A percentile compares a stretch with the other conserved stretches of the same genome.
Evolutionary conservation across 1,140 invertebrate species (phyloP).

Genomic region (Caligus rogercresseyi): DNA sequence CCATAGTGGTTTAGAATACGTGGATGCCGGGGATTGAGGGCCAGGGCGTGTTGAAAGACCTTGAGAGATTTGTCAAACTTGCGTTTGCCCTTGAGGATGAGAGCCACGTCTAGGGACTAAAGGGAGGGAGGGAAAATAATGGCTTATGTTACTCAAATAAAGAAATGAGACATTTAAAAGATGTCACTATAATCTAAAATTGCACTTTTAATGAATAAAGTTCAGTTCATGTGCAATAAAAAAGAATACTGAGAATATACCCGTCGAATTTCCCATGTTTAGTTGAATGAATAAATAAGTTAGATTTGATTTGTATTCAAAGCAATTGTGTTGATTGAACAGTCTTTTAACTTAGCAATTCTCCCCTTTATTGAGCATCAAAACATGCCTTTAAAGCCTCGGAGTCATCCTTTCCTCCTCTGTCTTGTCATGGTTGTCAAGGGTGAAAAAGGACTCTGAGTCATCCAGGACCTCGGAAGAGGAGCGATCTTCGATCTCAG

Average conservation of each 20-base stretch:
- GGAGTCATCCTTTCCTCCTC: background rate
- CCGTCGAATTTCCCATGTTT: too few relatives aligned
- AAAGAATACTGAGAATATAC: too few relatives aligned
- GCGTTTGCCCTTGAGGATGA: slow-evolving; percentile 58
- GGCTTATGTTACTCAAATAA: too few relatives aligned
- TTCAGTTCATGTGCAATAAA: too few relatives aligned
- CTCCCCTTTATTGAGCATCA: too few relatives aligned
- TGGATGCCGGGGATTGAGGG: slow-evolving; percentile 71
- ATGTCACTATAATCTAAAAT: too few relatives aligned
- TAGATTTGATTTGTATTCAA: too few relatives aligned
- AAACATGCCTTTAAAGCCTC: background rate
- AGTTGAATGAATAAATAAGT: too few relatives aligned
- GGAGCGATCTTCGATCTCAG: background rate
- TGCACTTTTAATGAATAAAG: too few relatives aligned
- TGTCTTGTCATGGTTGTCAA: background rate
- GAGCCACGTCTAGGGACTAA: slow-evolving; percentile 56
- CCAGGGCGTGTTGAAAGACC: slow-evolving; percentile 72
- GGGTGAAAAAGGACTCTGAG: background rate
- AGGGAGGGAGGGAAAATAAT: slow-evolving; percentile 33
- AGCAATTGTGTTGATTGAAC: too few relatives aligned
- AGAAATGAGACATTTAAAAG: too few relatives aligned
- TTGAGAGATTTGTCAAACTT: slow-evolving; percentile 70
- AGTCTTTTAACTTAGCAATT: too few relatives aligned
- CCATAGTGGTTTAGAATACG: slow-evolving; percentile 82
- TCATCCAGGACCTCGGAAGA: background rate